Evolutionary conservation across 2,113 vertebrate species (phyloP).

Genomic region (Hippopotamus amphibius): DNA sequence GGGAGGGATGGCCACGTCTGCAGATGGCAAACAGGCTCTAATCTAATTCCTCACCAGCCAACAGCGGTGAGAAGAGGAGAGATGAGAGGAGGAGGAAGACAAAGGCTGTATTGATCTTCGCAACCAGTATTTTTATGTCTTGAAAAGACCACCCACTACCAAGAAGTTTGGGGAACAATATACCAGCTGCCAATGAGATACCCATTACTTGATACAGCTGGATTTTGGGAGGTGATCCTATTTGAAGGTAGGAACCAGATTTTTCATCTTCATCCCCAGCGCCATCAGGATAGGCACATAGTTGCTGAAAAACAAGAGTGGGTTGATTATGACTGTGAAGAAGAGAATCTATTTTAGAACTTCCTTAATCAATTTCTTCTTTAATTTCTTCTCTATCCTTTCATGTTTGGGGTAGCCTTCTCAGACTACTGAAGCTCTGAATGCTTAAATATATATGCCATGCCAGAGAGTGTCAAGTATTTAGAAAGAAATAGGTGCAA

Average conservation of each 20-base stretch:
- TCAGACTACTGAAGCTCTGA: not conserved
- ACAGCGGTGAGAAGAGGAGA: not conserved
- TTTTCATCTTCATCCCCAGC: not conserved
- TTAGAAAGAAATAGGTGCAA: constrained; percentile 20
- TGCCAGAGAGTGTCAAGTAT: not conserved
- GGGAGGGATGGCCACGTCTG: not conserved
- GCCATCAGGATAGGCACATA: not conserved
- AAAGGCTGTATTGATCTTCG: not conserved
- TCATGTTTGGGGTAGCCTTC: not conserved
- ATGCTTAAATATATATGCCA: not conserved
- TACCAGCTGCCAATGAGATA: not conserved
- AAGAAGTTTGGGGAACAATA: not conserved
- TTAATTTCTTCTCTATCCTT: not conserved
- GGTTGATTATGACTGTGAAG: not conserved
- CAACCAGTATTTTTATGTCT: not conserved
- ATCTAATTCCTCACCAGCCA: not conserved
- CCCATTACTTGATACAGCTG: not conserved
- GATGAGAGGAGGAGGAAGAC: not conserved
- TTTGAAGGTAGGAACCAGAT: not conserved
- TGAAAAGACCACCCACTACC: not conserved
- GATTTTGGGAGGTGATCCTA: not conserved
- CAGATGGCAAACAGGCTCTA: not conserved
- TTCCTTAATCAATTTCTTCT: not conserved
- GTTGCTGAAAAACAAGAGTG: not conserved
- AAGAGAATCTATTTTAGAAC: not conserved